These are phyloP conservation scores for Dendrolimus houi DNA, from an alignment of 2,888 invertebrate species.

Conservation along the genomic window DNA sequence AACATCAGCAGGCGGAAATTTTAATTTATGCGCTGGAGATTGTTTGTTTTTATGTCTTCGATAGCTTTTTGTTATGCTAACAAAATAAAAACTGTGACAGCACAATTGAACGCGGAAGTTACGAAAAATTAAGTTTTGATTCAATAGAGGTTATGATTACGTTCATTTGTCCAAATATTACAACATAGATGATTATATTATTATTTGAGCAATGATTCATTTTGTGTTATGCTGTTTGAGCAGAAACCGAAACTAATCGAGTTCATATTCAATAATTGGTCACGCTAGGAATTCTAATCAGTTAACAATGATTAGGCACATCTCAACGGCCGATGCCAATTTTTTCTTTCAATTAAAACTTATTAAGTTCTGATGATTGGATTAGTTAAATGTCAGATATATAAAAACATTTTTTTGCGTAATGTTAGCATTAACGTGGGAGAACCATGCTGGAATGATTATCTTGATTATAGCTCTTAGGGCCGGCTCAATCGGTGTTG, in stretches of 20 bases:
- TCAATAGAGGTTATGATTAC: constrained; percentile 8
- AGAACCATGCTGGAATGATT: too few species aligned
- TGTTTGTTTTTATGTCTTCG: constrained; percentile 66
- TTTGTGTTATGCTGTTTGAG: too few species aligned
- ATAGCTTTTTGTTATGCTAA: constrained; percentile 40
- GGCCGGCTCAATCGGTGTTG: too few species aligned
- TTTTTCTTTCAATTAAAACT: constrained; percentile 63
- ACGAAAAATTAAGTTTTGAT: constrained; percentile 39
- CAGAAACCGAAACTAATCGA: constrained; percentile 42
- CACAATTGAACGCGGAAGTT: constrained; percentile 54
- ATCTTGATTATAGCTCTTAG: too few species aligned
- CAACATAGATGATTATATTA: not conserved
- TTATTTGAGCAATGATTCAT: too few species aligned
- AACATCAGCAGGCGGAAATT: constrained; percentile 66
- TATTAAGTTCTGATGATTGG: constrained; percentile 60
- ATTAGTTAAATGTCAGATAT: constrained; percentile 17
- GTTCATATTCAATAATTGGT: constrained; percentile 56
- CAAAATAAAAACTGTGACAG: constrained; percentile 37
- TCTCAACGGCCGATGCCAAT: constrained; percentile 44
- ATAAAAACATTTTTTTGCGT: constrained; percentile 23
- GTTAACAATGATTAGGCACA: constrained; percentile 55
- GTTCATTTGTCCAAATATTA: not conserved
- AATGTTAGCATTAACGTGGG: too few species aligned
- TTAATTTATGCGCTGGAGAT: constrained; percentile 70
- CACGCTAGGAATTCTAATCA: constrained; percentile 62